Percentiles rank a stretch among this genome's conserved stretches.
phyloP scores from a whole-genome alignment of 1,140 invertebrate genomes.

The Bombus confusus region DNA sequence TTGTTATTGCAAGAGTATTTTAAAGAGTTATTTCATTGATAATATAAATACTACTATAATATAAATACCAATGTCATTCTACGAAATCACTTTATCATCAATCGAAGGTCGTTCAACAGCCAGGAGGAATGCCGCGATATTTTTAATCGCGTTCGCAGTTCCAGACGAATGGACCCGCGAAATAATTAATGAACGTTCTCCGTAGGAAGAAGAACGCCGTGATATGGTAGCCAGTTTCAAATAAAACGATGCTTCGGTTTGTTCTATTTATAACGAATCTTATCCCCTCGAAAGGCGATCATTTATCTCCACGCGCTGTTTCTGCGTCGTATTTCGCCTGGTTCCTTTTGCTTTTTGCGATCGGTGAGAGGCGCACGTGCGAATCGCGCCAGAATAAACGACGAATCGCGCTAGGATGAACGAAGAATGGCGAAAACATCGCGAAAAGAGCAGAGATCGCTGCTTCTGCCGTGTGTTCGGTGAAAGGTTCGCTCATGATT shows the following conservation, averaged over 20 bases:
- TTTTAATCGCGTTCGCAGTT: not conserved
- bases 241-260: constrained; percentile 27
- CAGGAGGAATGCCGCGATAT: not conserved
- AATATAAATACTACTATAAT: too few species aligned
- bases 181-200: constrained; percentile 29
- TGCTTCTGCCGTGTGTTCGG: not conserved
- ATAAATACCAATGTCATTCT: not conserved
- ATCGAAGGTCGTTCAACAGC: not conserved
- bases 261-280: constrained; percentile 49
- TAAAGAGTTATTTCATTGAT: too few species aligned
- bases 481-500: constrained; percentile 33
- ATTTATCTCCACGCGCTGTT: constrained; percentile 45
- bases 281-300: constrained; percentile 44
- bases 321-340: constrained; percentile 31
- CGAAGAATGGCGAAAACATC: constrained; percentile 13
- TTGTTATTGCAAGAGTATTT: too few species aligned
- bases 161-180: constrained; percentile 1
- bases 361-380: constrained; percentile 74
- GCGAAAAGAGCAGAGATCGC: not conserved
- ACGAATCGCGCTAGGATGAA: constrained; percentile 29
- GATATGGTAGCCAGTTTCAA: constrained; percentile 7
- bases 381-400: constrained; percentile 58
- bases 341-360: constrained; percentile 59
- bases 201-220: not conserved
- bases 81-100: not conserved